Evolutionary conservation across 1,140 invertebrate species (phyloP), one percentile per base, ranked within the genome.

Genomic region (Aethina tumida): DNA sequence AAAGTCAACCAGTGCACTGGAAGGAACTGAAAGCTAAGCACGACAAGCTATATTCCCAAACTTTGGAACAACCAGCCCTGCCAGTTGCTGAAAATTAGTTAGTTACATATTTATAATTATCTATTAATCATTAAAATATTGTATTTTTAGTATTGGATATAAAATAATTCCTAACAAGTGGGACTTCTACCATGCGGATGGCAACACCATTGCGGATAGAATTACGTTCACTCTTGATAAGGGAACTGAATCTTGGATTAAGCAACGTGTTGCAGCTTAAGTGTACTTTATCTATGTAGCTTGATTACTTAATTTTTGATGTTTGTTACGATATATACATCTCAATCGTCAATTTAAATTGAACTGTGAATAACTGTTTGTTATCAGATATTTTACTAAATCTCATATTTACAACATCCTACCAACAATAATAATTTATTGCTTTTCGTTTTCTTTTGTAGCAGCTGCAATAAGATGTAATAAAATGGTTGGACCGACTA

Each of bases 141-240:
- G 29, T 41, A 38, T 10, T 59, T 65, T 39, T 45, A 67, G 65
- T 21, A 35, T 54, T 13, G 59, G 47, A 3, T 65, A 59, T 29
- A 62, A 64, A 46, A 38, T 67, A n/a, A 41, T 37, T 13, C 60
- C 64, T 8, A 38, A 47, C 3, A 52, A 44, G 16, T 57, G 66
- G 35, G 65, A 66, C 35, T 67, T 65, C 47, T 66, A 63, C 41
- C 53, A 48, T 21, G 43, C 54, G 1, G 30, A 45, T 12, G 49
- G 56, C 20, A 26, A 56, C 16, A 13, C 52, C 2, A 64, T 65
- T 39, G 62, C 38, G 0, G 64, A 67, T 38, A 41, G 64, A 35
- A 34, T 62, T 5, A 10, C 49, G 18, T 62, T 57, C 24, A 39
- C 21, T 10, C 47, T 48, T 25, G 18, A 38, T 16, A 13, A 32